Conservation (phyloP, 1,140 invertebrate genomes). For the Drosophila kanapiae region DNA sequence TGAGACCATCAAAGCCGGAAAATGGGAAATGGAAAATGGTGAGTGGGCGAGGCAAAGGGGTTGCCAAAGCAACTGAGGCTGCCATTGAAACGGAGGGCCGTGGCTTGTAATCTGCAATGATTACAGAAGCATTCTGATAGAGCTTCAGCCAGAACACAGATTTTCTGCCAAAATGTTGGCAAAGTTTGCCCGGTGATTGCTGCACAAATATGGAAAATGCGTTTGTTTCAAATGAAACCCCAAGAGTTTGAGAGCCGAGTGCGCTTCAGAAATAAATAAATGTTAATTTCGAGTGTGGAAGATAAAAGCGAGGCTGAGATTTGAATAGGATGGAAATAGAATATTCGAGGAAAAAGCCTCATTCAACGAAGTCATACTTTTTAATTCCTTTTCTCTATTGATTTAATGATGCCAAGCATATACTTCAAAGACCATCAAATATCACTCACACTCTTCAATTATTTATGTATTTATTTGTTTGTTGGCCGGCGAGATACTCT, state of each 20-base stretch:
- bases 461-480: background rate
- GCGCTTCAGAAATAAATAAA: slow-evolving; percentile 40
- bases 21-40: slow-evolving; percentile 16
- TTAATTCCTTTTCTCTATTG: slow-evolving; percentile 5
- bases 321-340: slow-evolving; percentile 20
- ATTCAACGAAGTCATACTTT: slow-evolving; percentile 1
- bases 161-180: slow-evolving; percentile 25
- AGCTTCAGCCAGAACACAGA: background rate
- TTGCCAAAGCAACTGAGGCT: slow-evolving; percentile 25
- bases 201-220: slow-evolving; percentile 33
- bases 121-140: slow-evolving; percentile 30
- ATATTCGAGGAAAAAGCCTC: background rate
- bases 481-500: background rate
- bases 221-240: slow-evolving; percentile 23
- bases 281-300: slow-evolving; percentile 20
- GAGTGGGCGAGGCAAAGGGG: background rate
- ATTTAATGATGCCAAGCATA: slow-evolving; percentile 16
- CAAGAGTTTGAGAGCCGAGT: slow-evolving; percentile 3
- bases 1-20: slow-evolving; percentile 48
- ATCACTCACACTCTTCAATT: background rate
- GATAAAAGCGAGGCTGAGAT: slow-evolving; percentile 10
- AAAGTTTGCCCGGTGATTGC: slow-evolving; percentile 25
- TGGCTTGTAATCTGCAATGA: slow-evolving; percentile 44
- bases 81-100: background rate
- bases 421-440: slow-evolving; percentile 9